Conservation (phyloP, 2,113 vertebrate species). For the Chrysemys picta region DNA sequence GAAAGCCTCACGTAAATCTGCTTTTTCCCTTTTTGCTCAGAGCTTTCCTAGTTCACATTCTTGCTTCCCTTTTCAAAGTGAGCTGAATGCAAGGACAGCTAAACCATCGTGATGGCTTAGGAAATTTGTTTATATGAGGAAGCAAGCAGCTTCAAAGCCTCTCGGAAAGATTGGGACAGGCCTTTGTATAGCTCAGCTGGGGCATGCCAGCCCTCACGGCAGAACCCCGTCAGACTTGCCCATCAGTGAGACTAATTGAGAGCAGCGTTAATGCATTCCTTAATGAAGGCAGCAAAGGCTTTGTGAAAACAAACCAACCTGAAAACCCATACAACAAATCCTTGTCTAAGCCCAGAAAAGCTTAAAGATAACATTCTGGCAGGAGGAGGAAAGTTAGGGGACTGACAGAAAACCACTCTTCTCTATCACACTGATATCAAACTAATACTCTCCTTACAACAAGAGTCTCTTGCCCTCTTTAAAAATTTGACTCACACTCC, state of each 20-base stretch:
- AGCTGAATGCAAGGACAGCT: not conserved
- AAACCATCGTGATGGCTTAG: not conserved
- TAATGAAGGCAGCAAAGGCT: not conserved
- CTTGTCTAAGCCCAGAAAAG: not conserved
- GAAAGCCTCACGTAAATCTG: not conserved
- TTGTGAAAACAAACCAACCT: not conserved
- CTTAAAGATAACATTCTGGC: not conserved
- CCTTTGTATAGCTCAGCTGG: not conserved
- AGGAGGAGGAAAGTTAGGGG: not conserved
- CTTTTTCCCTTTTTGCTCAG: not conserved
- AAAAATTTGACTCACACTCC: not conserved
- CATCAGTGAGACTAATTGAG: not conserved
- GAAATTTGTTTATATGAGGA: not conserved
- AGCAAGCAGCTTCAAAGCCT: not conserved
- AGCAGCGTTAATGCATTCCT: not conserved
- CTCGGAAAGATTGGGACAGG: fast-evolving
- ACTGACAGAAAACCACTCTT: not conserved
- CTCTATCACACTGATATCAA: not conserved
- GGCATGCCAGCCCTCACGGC: not conserved
- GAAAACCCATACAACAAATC: not conserved
- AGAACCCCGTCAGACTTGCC: not conserved
- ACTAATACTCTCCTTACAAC: not conserved
- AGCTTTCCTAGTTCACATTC: not conserved
- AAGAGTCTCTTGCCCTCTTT: not conserved
- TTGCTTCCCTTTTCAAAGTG: not conserved